A percentile compares a stretch with the other conserved stretches of the same genome.
Conservation (phyloP, 2,797 vertebrate species). For the Cryptoblepharus egeriae region DNA sequence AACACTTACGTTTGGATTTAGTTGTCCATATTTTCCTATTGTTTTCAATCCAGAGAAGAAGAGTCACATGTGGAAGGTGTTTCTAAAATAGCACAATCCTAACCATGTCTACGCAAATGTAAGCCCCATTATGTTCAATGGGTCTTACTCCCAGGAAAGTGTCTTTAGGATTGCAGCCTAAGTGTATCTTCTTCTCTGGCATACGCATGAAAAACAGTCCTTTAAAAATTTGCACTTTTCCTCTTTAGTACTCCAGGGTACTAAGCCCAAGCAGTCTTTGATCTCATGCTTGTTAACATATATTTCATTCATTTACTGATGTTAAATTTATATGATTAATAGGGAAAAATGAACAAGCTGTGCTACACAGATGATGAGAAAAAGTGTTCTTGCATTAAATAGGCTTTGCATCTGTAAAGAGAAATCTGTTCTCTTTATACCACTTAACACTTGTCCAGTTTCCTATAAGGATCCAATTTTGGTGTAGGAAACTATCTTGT, state of each 20-base stretch:
- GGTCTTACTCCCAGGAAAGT: no score
- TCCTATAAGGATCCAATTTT: background rate
- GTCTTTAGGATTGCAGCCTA: no score
- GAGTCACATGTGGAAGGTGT: conserved; percentile 4
- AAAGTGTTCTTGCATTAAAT: background rate
- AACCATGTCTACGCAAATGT: no score
- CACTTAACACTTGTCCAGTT: background rate
- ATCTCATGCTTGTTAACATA: conserved; percentile 29
- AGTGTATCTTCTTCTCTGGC: no score
- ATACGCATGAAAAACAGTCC: conserved; percentile 13
- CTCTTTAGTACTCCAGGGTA: conserved; percentile 36
- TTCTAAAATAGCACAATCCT: no score
- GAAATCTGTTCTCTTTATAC: background rate
- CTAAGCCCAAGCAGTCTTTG: conserved; percentile 5
- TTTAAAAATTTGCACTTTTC: conserved; percentile 42
- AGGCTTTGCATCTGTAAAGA: background rate
- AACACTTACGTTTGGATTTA: no score
- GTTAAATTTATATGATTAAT: background rate
- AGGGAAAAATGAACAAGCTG: conserved; percentile 7
- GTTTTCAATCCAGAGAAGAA: background rate
- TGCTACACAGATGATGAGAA: background rate
- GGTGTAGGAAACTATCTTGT: background rate
- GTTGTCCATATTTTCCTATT: background rate
- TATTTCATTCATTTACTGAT: conserved; percentile 3
- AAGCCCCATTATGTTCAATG: no score